Percentiles rank a stretch among this genome's conserved stretches.
Conservation (phyloP, 2,888 invertebrate species). For the Tachina lurida region DNA sequence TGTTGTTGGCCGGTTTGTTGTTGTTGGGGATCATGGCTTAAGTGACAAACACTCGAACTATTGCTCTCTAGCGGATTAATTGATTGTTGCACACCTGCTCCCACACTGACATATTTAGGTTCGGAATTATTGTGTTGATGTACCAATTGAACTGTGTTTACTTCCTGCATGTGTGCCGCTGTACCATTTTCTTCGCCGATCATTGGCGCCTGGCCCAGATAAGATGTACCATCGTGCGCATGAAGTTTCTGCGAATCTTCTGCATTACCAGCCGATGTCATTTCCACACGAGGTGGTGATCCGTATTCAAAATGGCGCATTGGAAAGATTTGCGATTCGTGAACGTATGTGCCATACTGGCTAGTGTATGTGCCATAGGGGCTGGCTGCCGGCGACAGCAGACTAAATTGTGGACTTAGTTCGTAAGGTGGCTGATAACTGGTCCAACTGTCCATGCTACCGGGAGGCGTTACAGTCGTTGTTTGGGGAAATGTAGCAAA, state of each 20-base stretch:
- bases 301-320: constrained; percentile 84
- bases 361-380: constrained; percentile 87
- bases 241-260: constrained; percentile 85
- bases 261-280: constrained; percentile 80
- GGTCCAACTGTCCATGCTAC: constrained; percentile 91
- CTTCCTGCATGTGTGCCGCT: constrained; percentile 69
- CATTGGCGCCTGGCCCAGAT: constrained; percentile 81
- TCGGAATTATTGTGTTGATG: constrained; percentile 79
- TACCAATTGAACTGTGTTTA: constrained; percentile 72
- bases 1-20: constrained; percentile 74
- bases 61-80: constrained; percentile 78
- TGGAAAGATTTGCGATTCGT: constrained; percentile 89
- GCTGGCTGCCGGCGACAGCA: constrained; percentile 88
- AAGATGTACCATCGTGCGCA: constrained; percentile 84
- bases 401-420: constrained; percentile 88
- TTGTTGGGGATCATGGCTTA: constrained; percentile 75
- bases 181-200: constrained; percentile 60
- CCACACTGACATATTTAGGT: constrained; percentile 80
- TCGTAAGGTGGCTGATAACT: constrained; percentile 90
- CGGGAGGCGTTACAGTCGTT: constrained; percentile 84
- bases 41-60: constrained; percentile 78
- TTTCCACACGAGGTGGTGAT: constrained; percentile 82
- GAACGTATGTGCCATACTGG: constrained; percentile 87
- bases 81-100: constrained; percentile 73
- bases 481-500: constrained; percentile 86